Conservation (phyloP, 2,888 invertebrate species). For the Dryobotodes eremita region DNA sequence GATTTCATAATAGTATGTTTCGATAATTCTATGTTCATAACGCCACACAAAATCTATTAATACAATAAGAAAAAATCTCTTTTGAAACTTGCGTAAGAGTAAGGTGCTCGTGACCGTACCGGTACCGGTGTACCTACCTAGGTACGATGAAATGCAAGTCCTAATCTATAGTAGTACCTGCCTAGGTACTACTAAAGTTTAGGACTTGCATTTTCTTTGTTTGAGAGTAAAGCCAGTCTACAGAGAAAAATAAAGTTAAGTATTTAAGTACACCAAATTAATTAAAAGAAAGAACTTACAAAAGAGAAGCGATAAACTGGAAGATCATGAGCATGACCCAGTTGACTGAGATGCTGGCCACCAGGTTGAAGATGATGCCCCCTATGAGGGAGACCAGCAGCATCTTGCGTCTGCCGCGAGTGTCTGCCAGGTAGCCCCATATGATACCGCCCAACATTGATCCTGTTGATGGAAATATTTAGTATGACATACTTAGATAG, state of each 20-base stretch:
- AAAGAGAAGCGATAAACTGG: slow-evolving; percentile 78
- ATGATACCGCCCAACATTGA: slow-evolving; percentile 77
- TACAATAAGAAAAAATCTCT: background rate
- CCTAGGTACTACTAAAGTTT: background rate
- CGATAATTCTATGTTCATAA: background rate
- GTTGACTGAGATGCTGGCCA: slow-evolving; percentile 83
- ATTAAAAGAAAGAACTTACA: slow-evolving; percentile 76
- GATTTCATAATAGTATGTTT: background rate
- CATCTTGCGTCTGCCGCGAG: slow-evolving; percentile 79
- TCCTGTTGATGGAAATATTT: slow-evolving; percentile 67
- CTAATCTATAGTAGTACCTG: too few species aligned
- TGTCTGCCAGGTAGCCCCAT: slow-evolving; percentile 85
- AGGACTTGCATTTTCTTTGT: background rate
- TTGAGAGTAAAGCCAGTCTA: background rate
- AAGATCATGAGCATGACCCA: slow-evolving; percentile 84
- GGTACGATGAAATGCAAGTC: too few species aligned
- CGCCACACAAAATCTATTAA: background rate
- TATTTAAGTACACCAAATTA: background rate
- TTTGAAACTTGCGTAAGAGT: background rate
- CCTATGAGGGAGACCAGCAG: slow-evolving; percentile 76
- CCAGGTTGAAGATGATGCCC: slow-evolving; percentile 75
- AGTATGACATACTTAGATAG: background rate
- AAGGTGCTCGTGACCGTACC: background rate
- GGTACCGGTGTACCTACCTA: background rate
- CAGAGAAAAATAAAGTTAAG: background rate